Evolutionary conservation across 2,797 vertebrate genomes (phyloP).

Genomic region (Cephalopachus bancanus): DNA sequence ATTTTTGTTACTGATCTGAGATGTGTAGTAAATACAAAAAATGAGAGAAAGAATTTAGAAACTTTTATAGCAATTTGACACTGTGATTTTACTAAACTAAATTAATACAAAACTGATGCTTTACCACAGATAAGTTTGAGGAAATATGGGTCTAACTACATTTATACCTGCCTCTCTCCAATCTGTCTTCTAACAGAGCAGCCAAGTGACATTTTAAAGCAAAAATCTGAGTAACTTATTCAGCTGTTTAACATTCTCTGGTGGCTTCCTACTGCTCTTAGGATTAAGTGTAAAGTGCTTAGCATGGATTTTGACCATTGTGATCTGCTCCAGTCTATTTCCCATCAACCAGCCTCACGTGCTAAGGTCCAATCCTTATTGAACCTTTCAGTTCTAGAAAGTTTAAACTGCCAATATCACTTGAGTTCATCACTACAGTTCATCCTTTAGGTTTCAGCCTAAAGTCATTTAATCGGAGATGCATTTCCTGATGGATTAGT

Average conservation of each 20-base stretch:
- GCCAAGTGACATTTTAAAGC: constrained; percentile 18
- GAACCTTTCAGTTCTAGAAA: constrained; percentile 2
- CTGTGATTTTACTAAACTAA: not conserved
- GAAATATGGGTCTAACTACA: not conserved
- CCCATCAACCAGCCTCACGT: not conserved
- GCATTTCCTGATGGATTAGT: constrained; percentile 2
- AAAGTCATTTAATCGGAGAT: constrained; percentile 26
- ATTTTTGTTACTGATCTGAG: not conserved
- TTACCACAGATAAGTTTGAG: constrained; percentile 1
- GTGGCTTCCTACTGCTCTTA: constrained; percentile 32
- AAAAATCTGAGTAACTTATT: constrained; percentile 43
- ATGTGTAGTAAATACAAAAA: constrained; percentile 45
- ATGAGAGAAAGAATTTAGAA: not conserved
- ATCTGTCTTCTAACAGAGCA: not conserved
- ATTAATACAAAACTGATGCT: constrained; percentile 41
- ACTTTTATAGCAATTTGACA: constrained; percentile 12
- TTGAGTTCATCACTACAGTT: not conserved
- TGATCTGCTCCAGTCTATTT: constrained; percentile 34
- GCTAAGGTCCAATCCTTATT: not conserved
- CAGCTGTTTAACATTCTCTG: constrained; percentile 25
- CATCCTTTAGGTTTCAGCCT: constrained; percentile 15
- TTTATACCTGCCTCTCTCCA: not conserved
- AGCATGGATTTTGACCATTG: not conserved
- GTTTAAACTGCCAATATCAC: not conserved
- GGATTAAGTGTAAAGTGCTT: constrained; percentile 50